Base-by-base conservation (phyloP, 2,797 vertebrate species). In the Artibeus jamaicensis region DNA sequence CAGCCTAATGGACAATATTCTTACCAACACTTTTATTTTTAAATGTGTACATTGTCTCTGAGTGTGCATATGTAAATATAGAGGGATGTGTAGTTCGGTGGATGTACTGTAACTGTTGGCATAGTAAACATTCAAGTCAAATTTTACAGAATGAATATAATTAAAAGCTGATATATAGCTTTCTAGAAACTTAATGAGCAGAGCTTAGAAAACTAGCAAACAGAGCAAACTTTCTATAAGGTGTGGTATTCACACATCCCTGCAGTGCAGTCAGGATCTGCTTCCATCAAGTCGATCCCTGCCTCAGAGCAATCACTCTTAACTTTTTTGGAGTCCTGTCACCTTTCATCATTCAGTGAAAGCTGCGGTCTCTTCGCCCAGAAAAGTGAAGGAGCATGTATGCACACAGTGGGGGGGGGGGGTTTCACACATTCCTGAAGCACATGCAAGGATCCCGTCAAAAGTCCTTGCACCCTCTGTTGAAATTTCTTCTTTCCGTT, bases 101-200 rank as follows among this genome's bases (percentile, higher is more conserved):
- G 86, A 34, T 85, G 92, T 84, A 26, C 37, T 78, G 15, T 78
- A 57, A 82, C 67, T 89, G 42, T 62, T 96, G 29, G 12, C 81
- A 86, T 53, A 67, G 67, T 79, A 89, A 95, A 92, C 84, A 96
- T 81, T 96, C 96, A 96, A 96, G 89, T 94, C 46, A 93, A 89
- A 92, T 83, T 88, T 86, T 82, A 85, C 62, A 68, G 44, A 83
- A 62, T n/a, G 70, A 71, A 81, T 85, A 71, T 68, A 90, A 95
- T 93, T 94, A 84, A 94, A 96, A 93, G 42, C 39, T 96, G 59
- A 94, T 55, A 67, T 62, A 48, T 88, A 83, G 22, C 37, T 93
- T 95, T 89, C 70, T 92, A 50, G 26, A 95, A 91, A 57, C 24
- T 83, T 84, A 94, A 78, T 89, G 26, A 96, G 55, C 48, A 94